Evolutionary conservation across 2,888 invertebrate species (phyloP).

Genomic region (Ennomos erosarius): DNA sequence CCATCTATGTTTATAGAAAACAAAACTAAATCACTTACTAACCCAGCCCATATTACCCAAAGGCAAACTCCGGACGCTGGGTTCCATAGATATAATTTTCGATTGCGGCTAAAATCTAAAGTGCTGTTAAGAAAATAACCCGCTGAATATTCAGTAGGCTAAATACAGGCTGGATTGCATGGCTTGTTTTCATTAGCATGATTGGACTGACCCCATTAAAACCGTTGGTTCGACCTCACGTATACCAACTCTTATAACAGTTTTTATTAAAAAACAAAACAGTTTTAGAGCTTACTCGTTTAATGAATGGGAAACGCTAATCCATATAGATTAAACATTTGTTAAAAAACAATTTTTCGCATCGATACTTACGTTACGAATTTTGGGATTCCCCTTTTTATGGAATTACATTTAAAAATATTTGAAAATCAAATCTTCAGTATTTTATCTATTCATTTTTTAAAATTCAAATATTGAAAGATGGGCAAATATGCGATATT

Average conservation of each 20-base stretch:
- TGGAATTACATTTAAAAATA: slow-evolving; percentile 1
- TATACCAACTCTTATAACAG: slow-evolving; percentile 43
- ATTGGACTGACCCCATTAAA: slow-evolving; percentile 79
- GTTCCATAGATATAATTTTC: slow-evolving; percentile 43
- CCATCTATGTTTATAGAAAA: neutral
- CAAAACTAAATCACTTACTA: slow-evolving; percentile 9
- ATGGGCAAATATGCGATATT: no score
- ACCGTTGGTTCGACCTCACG: slow-evolving; percentile 51
- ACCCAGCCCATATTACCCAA: slow-evolving; percentile 8
- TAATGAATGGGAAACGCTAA: slow-evolving; percentile 26
- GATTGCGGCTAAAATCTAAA: slow-evolving; percentile 67
- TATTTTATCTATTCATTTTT: no score
- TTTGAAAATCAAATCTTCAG: no score
- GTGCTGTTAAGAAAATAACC: slow-evolving; percentile 77
- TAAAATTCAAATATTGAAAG: no score
- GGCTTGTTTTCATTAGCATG: slow-evolving; percentile 82
- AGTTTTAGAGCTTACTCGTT: slow-evolving; percentile 30
- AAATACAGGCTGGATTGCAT: slow-evolving; percentile 69
- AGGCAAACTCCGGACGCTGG: slow-evolving; percentile 27
- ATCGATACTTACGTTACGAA: slow-evolving; percentile 20
- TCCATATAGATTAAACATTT: slow-evolving; percentile 26
- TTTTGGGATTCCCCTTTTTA: slow-evolving; percentile 7
- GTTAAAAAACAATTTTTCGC: no score
- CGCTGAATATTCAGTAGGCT: slow-evolving; percentile 76
- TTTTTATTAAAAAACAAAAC: slow-evolving; percentile 46